phyloP scores from a whole-genome alignment of 1,140 invertebrate species.

The Lasaia peninsularis region DNA sequence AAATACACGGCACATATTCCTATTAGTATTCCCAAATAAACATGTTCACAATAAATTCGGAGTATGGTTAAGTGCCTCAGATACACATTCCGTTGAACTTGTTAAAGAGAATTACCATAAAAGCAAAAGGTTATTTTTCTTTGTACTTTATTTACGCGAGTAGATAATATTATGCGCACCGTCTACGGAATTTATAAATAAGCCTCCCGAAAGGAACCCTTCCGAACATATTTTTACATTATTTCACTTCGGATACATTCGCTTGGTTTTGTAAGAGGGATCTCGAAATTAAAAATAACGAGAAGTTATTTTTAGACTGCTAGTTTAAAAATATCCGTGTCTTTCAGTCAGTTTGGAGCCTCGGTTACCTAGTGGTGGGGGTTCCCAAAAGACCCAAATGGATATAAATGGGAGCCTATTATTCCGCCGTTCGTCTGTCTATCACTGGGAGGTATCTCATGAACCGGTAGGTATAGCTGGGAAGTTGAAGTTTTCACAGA shows the following conservation, averaged over 20 bases:
- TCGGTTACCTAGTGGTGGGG: too few relatives aligned
- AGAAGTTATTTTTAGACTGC: not conserved
- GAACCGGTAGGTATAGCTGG: too few relatives aligned
- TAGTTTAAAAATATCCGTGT: too few relatives aligned
- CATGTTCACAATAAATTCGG: constrained; percentile 1
- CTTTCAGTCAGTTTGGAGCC: too few relatives aligned
- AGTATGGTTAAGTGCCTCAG: constrained; percentile 3
- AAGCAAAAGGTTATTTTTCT: constrained; percentile 10
- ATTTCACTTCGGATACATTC: not conserved
- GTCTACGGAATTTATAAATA: constrained; percentile 10
- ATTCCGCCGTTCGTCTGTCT: too few relatives aligned
- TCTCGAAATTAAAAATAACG: not conserved
- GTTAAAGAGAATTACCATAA: constrained; percentile 9
- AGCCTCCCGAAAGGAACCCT: not conserved
- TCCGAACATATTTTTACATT: constrained; percentile 2
- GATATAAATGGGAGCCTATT: too few relatives aligned
- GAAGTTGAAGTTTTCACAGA: too few relatives aligned
- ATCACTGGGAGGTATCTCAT: too few relatives aligned
- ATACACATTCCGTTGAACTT: constrained; percentile 7
- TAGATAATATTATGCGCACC: constrained; percentile 3
- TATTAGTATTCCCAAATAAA: not conserved
- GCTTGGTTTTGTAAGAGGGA: not conserved
- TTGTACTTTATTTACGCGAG: constrained; percentile 8
- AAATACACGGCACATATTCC: not conserved
- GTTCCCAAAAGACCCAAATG: too few relatives aligned